Evolutionary conservation across 1,140 invertebrate genomes (phyloP).

Genomic region (Aricia agestis): DNA sequence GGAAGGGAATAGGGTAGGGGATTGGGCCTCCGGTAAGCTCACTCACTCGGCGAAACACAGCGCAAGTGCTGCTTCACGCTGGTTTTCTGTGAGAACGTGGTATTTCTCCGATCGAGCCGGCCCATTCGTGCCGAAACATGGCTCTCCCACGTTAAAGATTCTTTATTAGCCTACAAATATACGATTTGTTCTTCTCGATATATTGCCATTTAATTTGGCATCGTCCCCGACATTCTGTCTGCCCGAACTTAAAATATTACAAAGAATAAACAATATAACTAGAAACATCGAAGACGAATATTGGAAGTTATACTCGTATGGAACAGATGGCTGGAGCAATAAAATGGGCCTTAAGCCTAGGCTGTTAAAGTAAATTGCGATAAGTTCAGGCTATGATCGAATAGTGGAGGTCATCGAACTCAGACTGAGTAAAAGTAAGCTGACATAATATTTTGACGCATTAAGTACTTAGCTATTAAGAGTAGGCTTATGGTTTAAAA

Average conservation of each 20-base stretch:
- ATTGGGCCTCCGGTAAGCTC: too few relatives aligned
- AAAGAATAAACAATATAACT: slow-evolving; percentile 12
- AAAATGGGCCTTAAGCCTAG: slow-evolving; percentile 19
- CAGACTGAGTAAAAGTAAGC: background rate
- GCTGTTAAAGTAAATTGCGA: slow-evolving; percentile 15
- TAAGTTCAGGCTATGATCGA: background rate
- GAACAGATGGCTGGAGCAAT: slow-evolving; percentile 18
- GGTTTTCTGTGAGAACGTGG: too few relatives aligned
- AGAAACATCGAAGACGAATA: slow-evolving; percentile 12
- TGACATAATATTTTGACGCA: background rate
- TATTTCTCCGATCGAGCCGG: too few relatives aligned
- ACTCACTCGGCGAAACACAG: too few relatives aligned
- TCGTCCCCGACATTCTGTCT: background rate
- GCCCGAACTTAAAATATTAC: background rate
- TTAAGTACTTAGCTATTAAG: too few relatives aligned
- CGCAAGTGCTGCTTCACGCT: too few relatives aligned
- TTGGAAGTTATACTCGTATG: slow-evolving; percentile 18
- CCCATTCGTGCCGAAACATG: too few relatives aligned
- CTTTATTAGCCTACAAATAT: too few relatives aligned
- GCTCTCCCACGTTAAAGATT: too few relatives aligned
- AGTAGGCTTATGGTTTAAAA: background rate
- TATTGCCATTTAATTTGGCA: background rate
- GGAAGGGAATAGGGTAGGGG: too few relatives aligned
- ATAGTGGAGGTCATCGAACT: slow-evolving; percentile 9
- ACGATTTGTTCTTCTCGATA: too few relatives aligned